Evolutionary conservation across 2,888 invertebrate species (phyloP), one percentile per base, ranked within the genome.

Genomic region (Autographa pulchrina): DNA sequence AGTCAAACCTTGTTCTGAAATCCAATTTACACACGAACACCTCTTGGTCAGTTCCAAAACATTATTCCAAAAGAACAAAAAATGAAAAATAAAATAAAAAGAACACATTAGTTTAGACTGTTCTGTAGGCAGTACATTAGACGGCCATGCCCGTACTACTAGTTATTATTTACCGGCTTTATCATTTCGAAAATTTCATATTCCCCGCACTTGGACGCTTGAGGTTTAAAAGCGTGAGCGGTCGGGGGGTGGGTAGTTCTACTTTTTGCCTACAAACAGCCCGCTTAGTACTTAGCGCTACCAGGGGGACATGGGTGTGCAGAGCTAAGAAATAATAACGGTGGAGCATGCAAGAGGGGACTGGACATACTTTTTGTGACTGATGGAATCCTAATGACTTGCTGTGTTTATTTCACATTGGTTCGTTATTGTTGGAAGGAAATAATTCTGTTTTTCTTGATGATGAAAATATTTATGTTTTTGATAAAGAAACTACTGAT

Each of bases 121-220:
- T 88, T 89, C 70, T 92, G 92, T 91, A 62, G 72, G 7, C 78
- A 77, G 91, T 92, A 92, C 92, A 85, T 89, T 87, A 92, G 92
- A 90, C 92, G 94, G 92, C 90, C 92, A 90, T 91, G 91, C 92
- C 92, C 90, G 93, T 93, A 93, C 93, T 93, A 93, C 92, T 93
- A 95, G 95, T 96, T 96, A 95, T 95, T 96, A 96, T 96, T 96
- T 95, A 95, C 96, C 94, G 92, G 95, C 95, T 95, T 95, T 95
- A 95, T 95, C 95, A 95, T 96, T 96, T 95, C 95, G 95, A 95
- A 96, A 96, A 95, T 96, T 96, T 95, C 95, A 96, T 95, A 95
- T 95, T 95, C 95, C 94, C 94, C 92, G 93, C 94, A 94, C 95
- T 95, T 94, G 95, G 95, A 95, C 95, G 95, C 92, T 94, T 94